A percentile compares a stretch with the other conserved stretches of the same genome.
phyloP scores from a whole-genome alignment of 2,888 invertebrate genomes.

The Stenoptilia bipunctidactyla region DNA sequence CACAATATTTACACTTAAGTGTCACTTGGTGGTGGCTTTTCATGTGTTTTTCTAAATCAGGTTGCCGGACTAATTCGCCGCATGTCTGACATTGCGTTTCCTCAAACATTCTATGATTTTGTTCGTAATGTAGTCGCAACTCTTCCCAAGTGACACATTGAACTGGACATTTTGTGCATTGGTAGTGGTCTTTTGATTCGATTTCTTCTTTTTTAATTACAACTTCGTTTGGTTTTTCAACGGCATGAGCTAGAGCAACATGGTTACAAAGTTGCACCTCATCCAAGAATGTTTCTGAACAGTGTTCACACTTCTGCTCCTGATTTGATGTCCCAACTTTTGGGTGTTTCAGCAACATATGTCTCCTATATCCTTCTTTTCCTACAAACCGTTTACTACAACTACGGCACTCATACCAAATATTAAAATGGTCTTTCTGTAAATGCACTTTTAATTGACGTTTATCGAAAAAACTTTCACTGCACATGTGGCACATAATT shows the following conservation, averaged over 20 bases:
- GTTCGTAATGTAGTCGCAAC: constrained; percentile 40
- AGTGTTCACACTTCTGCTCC: constrained; percentile 43
- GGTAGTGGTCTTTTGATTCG: constrained; percentile 33
- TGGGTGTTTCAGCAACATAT: constrained; percentile 46
- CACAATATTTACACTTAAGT: constrained; percentile 43
- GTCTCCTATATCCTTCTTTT: constrained; percentile 50
- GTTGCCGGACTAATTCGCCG: constrained; percentile 36
- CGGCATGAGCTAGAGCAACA: constrained; percentile 32
- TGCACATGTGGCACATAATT: constrained; percentile 45
- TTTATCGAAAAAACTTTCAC: constrained; percentile 49
- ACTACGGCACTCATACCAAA: constrained; percentile 43
- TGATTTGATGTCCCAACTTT: constrained; percentile 17
- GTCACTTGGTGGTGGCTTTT: constrained; percentile 31
- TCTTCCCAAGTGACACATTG: constrained; percentile 36
- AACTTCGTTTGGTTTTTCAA: constrained; percentile 13
- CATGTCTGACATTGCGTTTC: constrained; percentile 54
- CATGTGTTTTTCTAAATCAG: constrained; percentile 45
- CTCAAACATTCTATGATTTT: constrained; percentile 32
- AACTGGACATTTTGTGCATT: constrained; percentile 50
- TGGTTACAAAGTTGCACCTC: constrained; percentile 52
- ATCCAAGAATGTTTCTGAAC: constrained; percentile 38
- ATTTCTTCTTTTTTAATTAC: constrained; percentile 38
- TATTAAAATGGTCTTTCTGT: constrained; percentile 50
- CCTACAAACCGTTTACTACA: constrained; percentile 50
- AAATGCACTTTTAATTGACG: constrained; percentile 48